These are phyloP conservation scores for Boloria selene DNA, from an alignment of 2,888 invertebrate genomes.

Conservation along the genomic window DNA sequence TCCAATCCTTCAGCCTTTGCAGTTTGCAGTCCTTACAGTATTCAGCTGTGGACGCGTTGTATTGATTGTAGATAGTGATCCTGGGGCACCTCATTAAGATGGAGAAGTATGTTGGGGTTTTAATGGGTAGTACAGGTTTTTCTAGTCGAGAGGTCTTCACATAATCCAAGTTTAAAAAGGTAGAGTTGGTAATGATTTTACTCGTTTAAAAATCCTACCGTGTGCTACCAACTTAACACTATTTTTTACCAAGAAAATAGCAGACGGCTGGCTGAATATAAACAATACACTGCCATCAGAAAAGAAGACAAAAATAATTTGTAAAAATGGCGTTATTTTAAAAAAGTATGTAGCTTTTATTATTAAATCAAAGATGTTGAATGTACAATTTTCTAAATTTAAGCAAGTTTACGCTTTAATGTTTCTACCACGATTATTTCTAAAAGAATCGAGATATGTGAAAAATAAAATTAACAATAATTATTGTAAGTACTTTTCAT, in stretches of 20 bases:
- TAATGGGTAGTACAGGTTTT: too few species aligned
- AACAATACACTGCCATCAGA: constrained; percentile 15
- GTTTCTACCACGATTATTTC: constrained; percentile 47
- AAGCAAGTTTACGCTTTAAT: constrained; percentile 49
- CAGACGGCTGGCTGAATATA: constrained; percentile 7
- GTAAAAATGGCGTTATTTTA: not conserved
- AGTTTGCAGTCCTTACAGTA: too few species aligned
- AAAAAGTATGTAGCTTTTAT: constrained; percentile 23
- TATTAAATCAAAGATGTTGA: constrained; percentile 50
- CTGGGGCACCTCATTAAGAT: too few species aligned
- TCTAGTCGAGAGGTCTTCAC: too few species aligned
- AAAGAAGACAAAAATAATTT: constrained; percentile 1
- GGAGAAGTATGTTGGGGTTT: too few species aligned
- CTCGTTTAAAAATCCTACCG: too few species aligned
- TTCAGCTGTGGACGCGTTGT: too few species aligned
- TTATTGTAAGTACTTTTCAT: constrained; percentile 47
- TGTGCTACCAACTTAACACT: too few species aligned
- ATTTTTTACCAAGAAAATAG: not conserved
- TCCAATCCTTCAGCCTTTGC: too few species aligned
- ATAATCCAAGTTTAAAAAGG: too few species aligned
- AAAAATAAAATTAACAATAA: constrained; percentile 49
- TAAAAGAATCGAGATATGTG: constrained; percentile 44
- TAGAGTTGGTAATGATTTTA: too few species aligned
- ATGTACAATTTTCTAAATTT: constrained; percentile 52
- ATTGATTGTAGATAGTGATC: too few species aligned